Base-by-base conservation (phyloP, 1,140 invertebrate genomes). In the Zaprionus inermis region DNA sequence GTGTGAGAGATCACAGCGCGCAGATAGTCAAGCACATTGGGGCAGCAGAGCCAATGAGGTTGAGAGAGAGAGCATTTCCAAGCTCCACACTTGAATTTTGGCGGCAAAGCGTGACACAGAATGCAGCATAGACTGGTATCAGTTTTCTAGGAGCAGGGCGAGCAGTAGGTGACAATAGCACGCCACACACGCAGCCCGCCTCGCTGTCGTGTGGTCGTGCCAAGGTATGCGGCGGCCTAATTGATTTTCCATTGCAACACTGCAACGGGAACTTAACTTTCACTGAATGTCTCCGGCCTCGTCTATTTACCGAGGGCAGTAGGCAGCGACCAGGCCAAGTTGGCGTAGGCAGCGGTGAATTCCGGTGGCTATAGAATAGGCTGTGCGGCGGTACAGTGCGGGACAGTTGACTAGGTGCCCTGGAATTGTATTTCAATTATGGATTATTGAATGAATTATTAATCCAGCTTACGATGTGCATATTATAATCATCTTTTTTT, bases 211-310 rank as follows among this genome's bases (percentile, higher is more conserved):
- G n/a, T n/a, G n/a, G n/a, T n/a, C 44, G 16, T 56, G 66, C 9
- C 32, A 57, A 68, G 34, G 22, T 36, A 54, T 54, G 41, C 65
- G 52, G 12, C 56, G 12, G 24, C 61, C 28, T 59, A 72, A 65
- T 72, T 76, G 73, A 70, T 72, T 70, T 71, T 46, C 55, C 36
- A 72, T 67, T 72, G 61, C 70, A 61, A 10, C 38, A 20, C 10
- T 41, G 22, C 20, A 63, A 28, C 51, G 30, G 61, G 38, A 44
- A 44, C 64, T 44, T 18, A 68, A 73, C 75, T 77, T 77, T 77
- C 75, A 73, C 75, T 73, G 38, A 11, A 24, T 36, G 59, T 9
- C 24, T 28, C 24, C 2, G 6, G 14, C 63, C 12, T 18, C 34
- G 16, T 55, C 14, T 46, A 28, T 63, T 56, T 55, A 44, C 60